Base-by-base conservation (phyloP, 2,113 vertebrate genomes). In the Phodopus roborovskii region DNA sequence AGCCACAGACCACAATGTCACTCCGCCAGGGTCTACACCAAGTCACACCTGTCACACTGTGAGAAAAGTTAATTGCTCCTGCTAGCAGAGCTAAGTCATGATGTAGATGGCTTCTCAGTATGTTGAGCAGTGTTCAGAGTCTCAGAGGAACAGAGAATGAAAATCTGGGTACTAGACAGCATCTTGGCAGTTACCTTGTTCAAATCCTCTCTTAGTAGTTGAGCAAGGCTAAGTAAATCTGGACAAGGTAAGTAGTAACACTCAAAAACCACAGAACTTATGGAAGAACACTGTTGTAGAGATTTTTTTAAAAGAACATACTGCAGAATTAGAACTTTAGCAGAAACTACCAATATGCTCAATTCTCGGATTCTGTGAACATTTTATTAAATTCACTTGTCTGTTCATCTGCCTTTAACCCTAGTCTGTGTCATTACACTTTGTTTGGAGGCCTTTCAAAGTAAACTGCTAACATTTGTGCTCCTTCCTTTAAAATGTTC, bases 1-100 rank as follows among this genome's bases (percentile, higher is more conserved):
- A 98, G 71, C 95, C 98, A 97, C 96, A 98, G 96, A 97, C 97
- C 85, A 97, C 97, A 94, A 5, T n/a, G 62, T 97, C 88, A 92
- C 97, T 97, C 91, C 97, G 92, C 92, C 97, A 97, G 92, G 93
- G 92, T 97, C 97, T 85, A 89, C 95, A 95, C 96, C 96, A 98
- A 97, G 96, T 97, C 96, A 97, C 96, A 73, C 92, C 94, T 95
- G 94, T 93, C 91, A 74, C 0, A 24, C 36, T 97, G 24, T 7
- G 96, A 96, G 96, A 95, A 97, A 98, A 97, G 97, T 96, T 97
- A 98, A 89, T 78, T 97, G 58, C 82, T 68, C 86, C 88, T 88
- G 94, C 95, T 91, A 79, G 84, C 64, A 82, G 71, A 88, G 75
- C 62, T 88, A 96, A 96, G 87, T 73, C 78, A 88, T 74, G 78